Evolutionary conservation across 2,888 invertebrate species (phyloP).

Genomic region (Isotomurus palustris): DNA sequence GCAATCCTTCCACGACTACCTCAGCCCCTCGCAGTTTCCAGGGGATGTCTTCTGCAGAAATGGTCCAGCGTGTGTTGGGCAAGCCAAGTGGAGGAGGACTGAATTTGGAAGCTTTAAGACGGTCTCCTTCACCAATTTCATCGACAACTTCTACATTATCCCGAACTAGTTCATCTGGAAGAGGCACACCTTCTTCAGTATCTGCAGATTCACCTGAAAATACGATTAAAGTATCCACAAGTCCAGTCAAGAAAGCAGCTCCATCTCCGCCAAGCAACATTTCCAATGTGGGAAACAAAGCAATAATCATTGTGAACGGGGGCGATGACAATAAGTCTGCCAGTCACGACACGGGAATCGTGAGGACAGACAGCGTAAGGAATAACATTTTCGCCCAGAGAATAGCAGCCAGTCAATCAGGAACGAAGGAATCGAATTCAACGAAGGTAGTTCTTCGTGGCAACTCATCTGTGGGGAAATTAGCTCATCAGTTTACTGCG

Average conservation of each 20-base stretch:
- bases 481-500: background rate
- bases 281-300: conserved; percentile 43
- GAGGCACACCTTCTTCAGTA: conserved; percentile 31
- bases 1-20: background rate
- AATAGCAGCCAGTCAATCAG: conserved; percentile 15
- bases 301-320: conserved; percentile 43
- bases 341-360: background rate
- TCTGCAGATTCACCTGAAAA: conserved; percentile 30
- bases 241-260: conserved; percentile 15
- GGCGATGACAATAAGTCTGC: conserved; percentile 6
- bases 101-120: conserved; percentile 28
- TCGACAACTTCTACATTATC: conserved; percentile 35
- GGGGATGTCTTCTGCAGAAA: conserved; percentile 25
- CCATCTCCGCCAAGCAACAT: conserved; percentile 19
- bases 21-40: background rate
- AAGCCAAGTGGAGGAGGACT: conserved; percentile 24
- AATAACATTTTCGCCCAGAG: conserved; percentile 28
- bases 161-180: conserved; percentile 29
- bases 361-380: conserved; percentile 1
- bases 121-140: conserved; percentile 39
- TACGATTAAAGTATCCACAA: conserved; percentile 25
- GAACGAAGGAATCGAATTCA: background rate
- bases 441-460: background rate
- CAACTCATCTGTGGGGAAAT: background rate
- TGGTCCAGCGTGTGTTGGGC: conserved; percentile 43